Percentiles rank a stretch among this genome's conserved stretches.
phyloP scores from a whole-genome alignment of 2,797 vertebrate genomes.

The Acanthurus tractus region DNA sequence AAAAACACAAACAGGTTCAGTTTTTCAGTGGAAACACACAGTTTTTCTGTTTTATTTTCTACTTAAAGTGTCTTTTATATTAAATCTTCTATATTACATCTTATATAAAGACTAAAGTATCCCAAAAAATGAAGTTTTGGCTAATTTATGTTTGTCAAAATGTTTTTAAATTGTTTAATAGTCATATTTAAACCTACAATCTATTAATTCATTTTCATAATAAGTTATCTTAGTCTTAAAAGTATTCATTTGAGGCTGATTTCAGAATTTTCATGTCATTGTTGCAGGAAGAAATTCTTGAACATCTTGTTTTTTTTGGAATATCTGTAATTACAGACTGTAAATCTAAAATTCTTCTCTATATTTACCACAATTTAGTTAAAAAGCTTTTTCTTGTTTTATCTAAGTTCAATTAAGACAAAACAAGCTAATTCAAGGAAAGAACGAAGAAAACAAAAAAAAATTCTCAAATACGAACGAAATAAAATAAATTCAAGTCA shows the following conservation, averaged over 20 bases:
- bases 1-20: too few relatives aligned
- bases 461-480: neutral
- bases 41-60: neutral
- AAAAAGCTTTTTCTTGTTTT: neutral
- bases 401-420: neutral
- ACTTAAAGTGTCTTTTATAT: neutral
- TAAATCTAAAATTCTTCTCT: too few relatives aligned
- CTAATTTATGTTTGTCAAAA: neutral
- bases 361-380: neutral
- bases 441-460: neutral
- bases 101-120: too few relatives aligned
- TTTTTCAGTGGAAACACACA: too few relatives aligned
- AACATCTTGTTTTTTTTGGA: too few relatives aligned
- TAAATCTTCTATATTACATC: neutral
- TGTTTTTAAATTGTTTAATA: neutral
- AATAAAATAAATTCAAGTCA: conserved; percentile 31
- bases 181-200: neutral
- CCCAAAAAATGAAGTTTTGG: neutral
- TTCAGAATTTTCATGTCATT: too few relatives aligned
- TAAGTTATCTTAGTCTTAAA: too few relatives aligned
- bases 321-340: too few relatives aligned
- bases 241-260: too few relatives aligned
- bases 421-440: neutral
- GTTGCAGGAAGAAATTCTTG: too few relatives aligned
- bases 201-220: neutral